Percentiles rank a stretch among this genome's conserved stretches.
Evolutionary conservation across 2,113 vertebrate species (phyloP).

Genomic region (Varanus salvator): DNA sequence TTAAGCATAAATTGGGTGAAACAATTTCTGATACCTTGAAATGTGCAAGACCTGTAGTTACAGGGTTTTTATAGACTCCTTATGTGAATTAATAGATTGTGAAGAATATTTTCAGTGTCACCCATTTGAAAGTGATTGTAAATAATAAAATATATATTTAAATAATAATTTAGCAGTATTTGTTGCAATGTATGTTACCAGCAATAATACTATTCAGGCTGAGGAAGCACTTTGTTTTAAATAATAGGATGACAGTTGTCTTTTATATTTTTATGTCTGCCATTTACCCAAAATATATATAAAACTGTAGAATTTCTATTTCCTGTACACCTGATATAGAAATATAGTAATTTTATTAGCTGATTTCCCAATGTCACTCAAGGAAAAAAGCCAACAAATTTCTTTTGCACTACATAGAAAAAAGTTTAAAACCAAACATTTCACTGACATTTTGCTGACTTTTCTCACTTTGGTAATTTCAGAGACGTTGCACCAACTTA

Average conservation of each 20-base stretch:
- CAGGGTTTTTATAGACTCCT: background rate
- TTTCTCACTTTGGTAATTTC: conserved; percentile 54
- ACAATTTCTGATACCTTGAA: background rate
- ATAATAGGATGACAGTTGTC: conserved; percentile 37
- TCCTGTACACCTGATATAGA: conserved; percentile 56
- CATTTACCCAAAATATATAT: conserved; percentile 60
- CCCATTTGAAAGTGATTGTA: background rate
- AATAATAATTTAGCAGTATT: conserved; percentile 8
- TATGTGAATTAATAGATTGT: background rate
- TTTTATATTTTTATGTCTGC: conserved; percentile 54
- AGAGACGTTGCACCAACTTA: conserved; percentile 37
- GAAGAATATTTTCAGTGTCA: conserved; percentile 14
- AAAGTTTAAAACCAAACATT: conserved; percentile 51
- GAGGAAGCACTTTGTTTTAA: conserved; percentile 40
- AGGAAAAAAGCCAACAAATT: conserved; percentile 46
- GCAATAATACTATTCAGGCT: background rate
- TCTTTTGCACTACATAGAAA: conserved; percentile 49
- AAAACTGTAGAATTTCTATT: conserved; percentile 59
- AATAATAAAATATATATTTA: conserved; percentile 9
- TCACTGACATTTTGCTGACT: conserved; percentile 20
- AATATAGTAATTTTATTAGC: conserved; percentile 54
- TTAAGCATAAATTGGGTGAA: background rate
- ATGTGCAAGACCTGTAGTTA: background rate
- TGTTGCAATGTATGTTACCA: conserved; percentile 19
- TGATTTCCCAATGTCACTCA: conserved; percentile 61